Conservation (phyloP, 2,113 vertebrate species). For the Merops nubicus region DNA sequence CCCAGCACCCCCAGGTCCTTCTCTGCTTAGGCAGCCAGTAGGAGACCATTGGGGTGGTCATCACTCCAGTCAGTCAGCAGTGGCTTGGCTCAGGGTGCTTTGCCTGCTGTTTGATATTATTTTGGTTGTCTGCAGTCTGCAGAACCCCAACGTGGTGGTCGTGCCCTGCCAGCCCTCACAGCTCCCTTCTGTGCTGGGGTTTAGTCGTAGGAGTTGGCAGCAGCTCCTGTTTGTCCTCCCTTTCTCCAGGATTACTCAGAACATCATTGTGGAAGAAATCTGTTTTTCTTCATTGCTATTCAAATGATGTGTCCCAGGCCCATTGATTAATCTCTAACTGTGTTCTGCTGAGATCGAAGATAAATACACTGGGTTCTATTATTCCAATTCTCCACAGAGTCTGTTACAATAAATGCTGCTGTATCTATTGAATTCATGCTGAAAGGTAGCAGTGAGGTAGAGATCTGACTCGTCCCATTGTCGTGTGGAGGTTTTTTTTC, state of each 20-base stretch:
- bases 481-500: neutral
- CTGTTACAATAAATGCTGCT: neutral
- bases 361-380: neutral
- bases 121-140: neutral
- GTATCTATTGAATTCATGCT: neutral
- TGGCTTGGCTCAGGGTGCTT: neutral
- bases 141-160: rapidly evolving
- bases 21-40: no score
- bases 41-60: no score
- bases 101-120: neutral
- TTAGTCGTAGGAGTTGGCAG: neutral
- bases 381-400: neutral
- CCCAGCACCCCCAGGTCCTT: neutral
- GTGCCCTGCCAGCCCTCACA: neutral
- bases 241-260: neutral
- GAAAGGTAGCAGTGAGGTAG: neutral
- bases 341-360: neutral
- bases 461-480: neutral
- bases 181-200: neutral
- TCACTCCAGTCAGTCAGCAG: rapidly evolving
- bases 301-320: neutral
- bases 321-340: neutral
- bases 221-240: neutral
- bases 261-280: neutral
- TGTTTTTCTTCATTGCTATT: neutral